A percentile compares a stretch with the other conserved stretches of the same genome.
Conservation (phyloP, 2,888 invertebrate genomes). For the Calliopum simillimum region DNA sequence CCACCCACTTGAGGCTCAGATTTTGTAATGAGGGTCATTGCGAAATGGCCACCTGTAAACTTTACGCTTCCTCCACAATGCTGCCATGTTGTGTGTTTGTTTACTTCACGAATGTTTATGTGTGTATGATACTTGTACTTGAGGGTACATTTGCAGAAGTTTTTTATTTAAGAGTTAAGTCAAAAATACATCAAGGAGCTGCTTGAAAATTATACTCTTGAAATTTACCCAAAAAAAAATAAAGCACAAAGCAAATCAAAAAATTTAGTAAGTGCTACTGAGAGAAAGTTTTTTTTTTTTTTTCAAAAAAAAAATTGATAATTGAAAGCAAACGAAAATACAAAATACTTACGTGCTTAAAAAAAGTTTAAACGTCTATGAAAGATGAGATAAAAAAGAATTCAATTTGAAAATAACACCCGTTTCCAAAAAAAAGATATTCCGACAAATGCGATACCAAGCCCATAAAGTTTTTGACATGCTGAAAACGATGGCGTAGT, state of each 20-base stretch:
- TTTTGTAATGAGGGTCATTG: constrained; percentile 1
- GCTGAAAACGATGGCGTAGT: too few relatives aligned
- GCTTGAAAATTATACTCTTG: neutral
- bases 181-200: neutral
- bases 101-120: neutral
- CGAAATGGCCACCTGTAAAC: neutral
- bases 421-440: too few relatives aligned
- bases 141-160: neutral
- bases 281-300: constrained; percentile 9
- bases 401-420: too few relatives aligned
- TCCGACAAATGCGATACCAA: too few relatives aligned
- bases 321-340: too few relatives aligned
- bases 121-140: neutral
- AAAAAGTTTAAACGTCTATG: too few relatives aligned
- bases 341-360: too few relatives aligned
- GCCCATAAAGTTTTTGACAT: too few relatives aligned
- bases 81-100: too few relatives aligned
- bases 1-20: constrained; percentile 1
- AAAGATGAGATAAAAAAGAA: too few relatives aligned
- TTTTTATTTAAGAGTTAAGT: neutral
- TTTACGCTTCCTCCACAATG: neutral
- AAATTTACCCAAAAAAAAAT: neutral
- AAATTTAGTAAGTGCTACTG: constrained; percentile 7
- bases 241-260: neutral
- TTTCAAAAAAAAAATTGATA: too few relatives aligned